A percentile compares a stretch with the other conserved stretches of the same genome.
phyloP scores from a whole-genome alignment of 1,140 invertebrate species.

The Neotoxoptera formosana region DNA sequence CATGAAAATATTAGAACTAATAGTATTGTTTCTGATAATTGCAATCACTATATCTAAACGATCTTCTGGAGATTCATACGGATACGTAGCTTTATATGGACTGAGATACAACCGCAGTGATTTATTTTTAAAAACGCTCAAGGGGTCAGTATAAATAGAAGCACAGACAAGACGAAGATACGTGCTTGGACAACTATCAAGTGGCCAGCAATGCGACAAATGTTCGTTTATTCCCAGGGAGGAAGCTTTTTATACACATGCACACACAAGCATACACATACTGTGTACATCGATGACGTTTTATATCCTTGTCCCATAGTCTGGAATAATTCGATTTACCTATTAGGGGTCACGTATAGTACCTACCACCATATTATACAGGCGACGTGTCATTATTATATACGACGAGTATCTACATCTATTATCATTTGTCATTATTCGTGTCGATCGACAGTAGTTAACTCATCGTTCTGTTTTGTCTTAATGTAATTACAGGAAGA shows the following conservation, averaged over 20 bases:
- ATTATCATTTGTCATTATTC: not conserved
- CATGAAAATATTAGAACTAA: not conserved
- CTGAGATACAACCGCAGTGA: slow-evolving; percentile 22
- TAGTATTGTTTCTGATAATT: not conserved
- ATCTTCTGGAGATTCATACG: slow-evolving; percentile 44
- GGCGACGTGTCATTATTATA: not conserved
- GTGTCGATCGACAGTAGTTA: not conserved
- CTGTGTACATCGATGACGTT: not conserved
- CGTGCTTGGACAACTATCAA: slow-evolving; percentile 57
- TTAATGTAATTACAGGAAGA: slow-evolving; percentile 37
- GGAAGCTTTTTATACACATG: slow-evolving; percentile 37
- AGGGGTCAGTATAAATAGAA: slow-evolving; percentile 57
- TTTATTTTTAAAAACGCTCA: slow-evolving; percentile 52
- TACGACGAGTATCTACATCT: not conserved
- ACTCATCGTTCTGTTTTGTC: not conserved
- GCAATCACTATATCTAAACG: not conserved
- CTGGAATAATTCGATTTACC: slow-evolving; percentile 1
- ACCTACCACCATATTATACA: not conserved
- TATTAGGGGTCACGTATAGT: slow-evolving; percentile 28
- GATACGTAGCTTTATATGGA: slow-evolving; percentile 43
- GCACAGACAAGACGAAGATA: slow-evolving; percentile 35
- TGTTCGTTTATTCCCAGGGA: slow-evolving; percentile 35
- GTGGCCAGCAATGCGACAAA: slow-evolving; percentile 56
- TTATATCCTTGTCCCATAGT: not conserved
- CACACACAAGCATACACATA: not conserved